phyloP scores from a whole-genome alignment of 2,888 invertebrate genomes.

The Volucella zonaria region DNA sequence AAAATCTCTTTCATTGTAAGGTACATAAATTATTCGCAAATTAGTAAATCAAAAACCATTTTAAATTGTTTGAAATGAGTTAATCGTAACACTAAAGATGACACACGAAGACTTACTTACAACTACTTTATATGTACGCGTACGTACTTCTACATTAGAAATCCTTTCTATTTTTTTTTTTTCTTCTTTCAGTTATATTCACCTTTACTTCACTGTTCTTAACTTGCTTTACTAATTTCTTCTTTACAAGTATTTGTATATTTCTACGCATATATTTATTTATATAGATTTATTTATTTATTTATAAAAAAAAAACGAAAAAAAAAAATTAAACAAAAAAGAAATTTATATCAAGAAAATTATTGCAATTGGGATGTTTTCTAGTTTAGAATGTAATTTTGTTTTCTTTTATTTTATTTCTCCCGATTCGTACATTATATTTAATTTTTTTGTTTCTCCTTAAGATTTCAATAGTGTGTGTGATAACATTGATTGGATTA shows the following conservation, averaged over 20 bases:
- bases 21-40: conserved; percentile 67
- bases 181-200: conserved; percentile 49
- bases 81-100: conserved; percentile 68
- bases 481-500: conserved; percentile 61
- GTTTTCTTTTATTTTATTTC: conserved; percentile 26
- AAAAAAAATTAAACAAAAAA: conserved; percentile 49
- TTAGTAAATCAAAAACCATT: conserved; percentile 45
- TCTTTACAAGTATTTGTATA: conserved; percentile 45
- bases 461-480: conserved; percentile 43
- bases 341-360: conserved; percentile 62
- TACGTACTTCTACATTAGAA: conserved; percentile 57
- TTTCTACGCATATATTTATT: conserved; percentile 29
- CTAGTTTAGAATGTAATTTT: conserved; percentile 65
- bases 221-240: background rate
- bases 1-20: conserved; percentile 67
- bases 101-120: conserved; percentile 68
- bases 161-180: conserved; percentile 4
- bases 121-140: no score
- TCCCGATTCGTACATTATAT: conserved; percentile 44
- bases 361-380: conserved; percentile 69
- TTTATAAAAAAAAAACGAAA: conserved; percentile 37
- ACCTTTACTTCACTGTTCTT: conserved; percentile 24
- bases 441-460: background rate
- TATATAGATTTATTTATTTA: conserved; percentile 41
- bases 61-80: conserved; percentile 30